Percentiles rank a stretch among this genome's conserved stretches.
Evolutionary conservation across 2,888 invertebrate species (phyloP).

Genomic region (Coelinius sp.): DNA sequence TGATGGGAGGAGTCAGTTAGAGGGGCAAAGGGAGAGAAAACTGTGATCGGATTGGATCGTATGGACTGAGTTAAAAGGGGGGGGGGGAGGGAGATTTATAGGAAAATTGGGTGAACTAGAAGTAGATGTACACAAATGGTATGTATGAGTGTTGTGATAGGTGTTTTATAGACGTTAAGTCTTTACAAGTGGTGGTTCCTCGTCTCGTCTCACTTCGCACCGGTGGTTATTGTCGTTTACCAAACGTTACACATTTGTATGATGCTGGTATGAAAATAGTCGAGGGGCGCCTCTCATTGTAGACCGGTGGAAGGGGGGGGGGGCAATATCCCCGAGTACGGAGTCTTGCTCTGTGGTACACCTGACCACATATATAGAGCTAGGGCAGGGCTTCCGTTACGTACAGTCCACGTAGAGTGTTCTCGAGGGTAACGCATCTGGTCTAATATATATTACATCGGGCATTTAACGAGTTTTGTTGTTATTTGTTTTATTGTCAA

Average conservation of each 20-base stretch:
- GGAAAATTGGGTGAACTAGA: conserved; percentile 44
- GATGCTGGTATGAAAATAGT: conserved; percentile 60
- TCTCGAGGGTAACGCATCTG: conserved; percentile 63
- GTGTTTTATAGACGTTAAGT: neutral
- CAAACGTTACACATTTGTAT: conserved; percentile 52
- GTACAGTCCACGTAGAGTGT: conserved; percentile 70
- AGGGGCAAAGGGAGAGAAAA: neutral
- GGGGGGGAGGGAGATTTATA: conserved; percentile 39
- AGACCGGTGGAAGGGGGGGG: conserved; percentile 54
- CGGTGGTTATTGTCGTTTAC: conserved; percentile 61
- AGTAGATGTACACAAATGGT: conserved; percentile 24
- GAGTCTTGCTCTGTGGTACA: conserved; percentile 57
- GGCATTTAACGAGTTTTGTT: conserved; percentile 36
- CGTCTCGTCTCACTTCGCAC: conserved; percentile 59
- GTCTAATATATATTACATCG: conserved; percentile 39
- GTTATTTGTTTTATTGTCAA: neutral
- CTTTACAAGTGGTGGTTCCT: conserved; percentile 44
- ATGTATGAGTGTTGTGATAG: conserved; percentile 26
- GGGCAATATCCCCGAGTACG: conserved; percentile 65
- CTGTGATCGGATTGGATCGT: conserved; percentile 7
- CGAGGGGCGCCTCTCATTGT: conserved; percentile 35
- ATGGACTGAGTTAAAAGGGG: conserved; percentile 7
- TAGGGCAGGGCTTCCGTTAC: conserved; percentile 71
- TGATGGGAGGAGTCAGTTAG: conserved; percentile 9
- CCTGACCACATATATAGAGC: conserved; percentile 71